phyloP scores from a whole-genome alignment of 1,140 invertebrate genomes.

The Piezodorus guildinii region DNA sequence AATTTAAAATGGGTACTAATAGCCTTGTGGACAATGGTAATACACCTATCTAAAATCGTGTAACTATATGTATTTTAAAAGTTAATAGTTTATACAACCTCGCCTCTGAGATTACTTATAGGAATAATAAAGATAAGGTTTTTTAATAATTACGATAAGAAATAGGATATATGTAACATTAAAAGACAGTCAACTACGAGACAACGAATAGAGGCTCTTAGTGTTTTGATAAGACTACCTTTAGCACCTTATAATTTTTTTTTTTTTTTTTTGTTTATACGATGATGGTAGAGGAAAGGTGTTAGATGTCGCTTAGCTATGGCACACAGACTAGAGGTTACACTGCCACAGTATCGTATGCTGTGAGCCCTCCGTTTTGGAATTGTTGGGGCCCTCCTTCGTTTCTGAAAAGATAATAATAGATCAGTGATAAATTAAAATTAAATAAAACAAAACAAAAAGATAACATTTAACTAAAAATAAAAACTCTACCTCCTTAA shows the following conservation, averaged over 20 bases:
- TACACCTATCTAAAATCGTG: conserved; percentile 9
- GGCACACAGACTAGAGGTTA: conserved; percentile 57
- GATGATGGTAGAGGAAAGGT: too few species aligned
- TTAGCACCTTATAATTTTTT: conserved; percentile 15
- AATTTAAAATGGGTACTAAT: conserved; percentile 4
- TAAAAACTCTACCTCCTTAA: too few species aligned
- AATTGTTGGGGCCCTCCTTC: conserved; percentile 64
- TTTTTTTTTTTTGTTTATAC: not conserved
- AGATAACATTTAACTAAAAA: too few species aligned
- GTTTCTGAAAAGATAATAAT: conserved; percentile 55
- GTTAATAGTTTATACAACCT: conserved; percentile 6
- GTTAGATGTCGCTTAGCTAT: conserved; percentile 1
- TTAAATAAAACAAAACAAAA: conserved; percentile 15
- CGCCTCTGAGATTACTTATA: not conserved
- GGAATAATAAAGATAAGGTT: too few species aligned
- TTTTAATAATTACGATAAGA: conserved; percentile 5
- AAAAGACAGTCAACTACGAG: too few species aligned
- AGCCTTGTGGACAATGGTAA: conserved; percentile 9
- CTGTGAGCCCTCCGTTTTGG: conserved; percentile 74
- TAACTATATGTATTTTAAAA: not conserved
- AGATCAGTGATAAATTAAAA: conserved; percentile 6
- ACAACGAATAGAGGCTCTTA: too few species aligned
- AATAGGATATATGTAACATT: conserved; percentile 3
- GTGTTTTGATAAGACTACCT: not conserved
- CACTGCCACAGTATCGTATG: conserved; percentile 95